phyloP scores from a whole-genome alignment of 2,113 vertebrate species.

The Atrichornis clamosus region DNA sequence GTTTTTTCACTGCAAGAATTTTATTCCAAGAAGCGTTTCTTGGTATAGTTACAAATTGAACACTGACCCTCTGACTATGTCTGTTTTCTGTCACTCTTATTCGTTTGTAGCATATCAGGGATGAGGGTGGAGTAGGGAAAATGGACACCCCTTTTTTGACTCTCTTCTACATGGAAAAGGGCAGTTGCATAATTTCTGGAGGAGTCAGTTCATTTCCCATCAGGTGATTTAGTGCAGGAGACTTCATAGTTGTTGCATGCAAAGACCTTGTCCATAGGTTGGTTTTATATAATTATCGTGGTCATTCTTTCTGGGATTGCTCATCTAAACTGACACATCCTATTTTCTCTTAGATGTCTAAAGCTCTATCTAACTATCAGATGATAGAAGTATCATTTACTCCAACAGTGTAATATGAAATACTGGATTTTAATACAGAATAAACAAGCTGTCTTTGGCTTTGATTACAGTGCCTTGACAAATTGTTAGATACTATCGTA shows the following conservation, averaged over 20 bases:
- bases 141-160: not conserved
- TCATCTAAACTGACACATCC: not conserved
- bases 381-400: not conserved
- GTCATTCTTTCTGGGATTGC: not conserved
- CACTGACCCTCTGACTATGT: fast-evolving
- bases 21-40: not conserved
- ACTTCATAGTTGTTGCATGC: not conserved
- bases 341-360: not conserved
- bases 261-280: not conserved
- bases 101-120: not conserved
- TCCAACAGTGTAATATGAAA: not conserved
- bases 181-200: not conserved
- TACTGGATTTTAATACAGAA: not conserved
- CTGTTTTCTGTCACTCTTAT: not conserved
- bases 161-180: not conserved
- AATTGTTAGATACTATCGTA: not conserved
- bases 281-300: not conserved
- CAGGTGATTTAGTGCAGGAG: fast-evolving
- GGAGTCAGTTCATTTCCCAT: not conserved
- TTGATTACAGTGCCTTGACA: not conserved
- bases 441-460: not conserved
- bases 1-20: not conserved
- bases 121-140: not conserved
- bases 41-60: not conserved
- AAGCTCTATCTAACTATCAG: not conserved